Evolutionary conservation across 2,888 invertebrate species (phyloP), one percentile per base, ranked within the genome.

Genomic region (Drosophila paramelanica): DNA sequence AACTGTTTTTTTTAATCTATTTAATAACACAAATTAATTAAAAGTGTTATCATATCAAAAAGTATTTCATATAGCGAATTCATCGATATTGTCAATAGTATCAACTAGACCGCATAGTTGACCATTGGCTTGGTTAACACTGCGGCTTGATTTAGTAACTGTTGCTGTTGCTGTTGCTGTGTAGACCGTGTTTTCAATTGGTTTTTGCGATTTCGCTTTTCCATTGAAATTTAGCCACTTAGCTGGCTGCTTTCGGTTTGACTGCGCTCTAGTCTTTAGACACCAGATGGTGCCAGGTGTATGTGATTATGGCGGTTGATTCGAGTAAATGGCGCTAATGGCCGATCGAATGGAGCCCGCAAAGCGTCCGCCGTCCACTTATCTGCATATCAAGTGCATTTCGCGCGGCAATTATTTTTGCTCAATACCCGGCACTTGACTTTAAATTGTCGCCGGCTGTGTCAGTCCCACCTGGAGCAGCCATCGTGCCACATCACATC

Each of bases 301-400:
- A 47, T 45, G 43, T 20, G 14, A 43, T 43, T 58, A 43, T 13
- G 14, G n/a, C 69, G 81, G 76, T 51, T 65, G 78, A 71, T 75
- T 81, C 70, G 61, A 69, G 79, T 66, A 77, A 85, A 88, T 89
- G 88, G 70, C 68, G 88, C 89, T 89, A 85, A 85, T 89, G 77
- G 67, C 58, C 76, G 72, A 73, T 76, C 64, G 80, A 76, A 76
- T 52, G 23, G 41, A 39, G 41, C 23, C 55, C 50, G 41, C 60
- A 58, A 51, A 58, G 43, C 33, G 33, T 13, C 67, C 67, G 45
- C 39, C 14, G 49, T 59, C 73, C 74, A 89, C 87, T 88, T 79
- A 73, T 73, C 81, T 74, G 82, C 62, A 84, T 74, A 68, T 88
- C 60, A 58, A 88, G 86, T 81, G 73, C 69, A 76, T 73, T 78